Evolutionary conservation across 1,140 invertebrate genomes (phyloP), one percentile per base, ranked within the genome.

Genomic region (Calephelis virginiensis): DNA sequence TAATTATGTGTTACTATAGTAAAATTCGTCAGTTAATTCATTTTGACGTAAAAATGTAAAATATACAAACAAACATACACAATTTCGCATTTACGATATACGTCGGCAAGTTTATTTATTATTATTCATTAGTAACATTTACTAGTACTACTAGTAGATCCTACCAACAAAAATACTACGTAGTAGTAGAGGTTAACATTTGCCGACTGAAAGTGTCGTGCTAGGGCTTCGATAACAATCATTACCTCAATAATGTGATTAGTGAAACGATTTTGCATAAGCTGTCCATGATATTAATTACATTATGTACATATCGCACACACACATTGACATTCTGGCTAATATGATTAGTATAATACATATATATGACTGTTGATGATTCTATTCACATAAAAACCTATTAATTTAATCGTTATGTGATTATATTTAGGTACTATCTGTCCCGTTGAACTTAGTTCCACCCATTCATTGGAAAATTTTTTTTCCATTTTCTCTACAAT

Each of bases 191-290:
- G 40, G 40, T 43, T 9, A 43, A 43, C 6, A 9, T 43, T 43
- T 7, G 7, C 8, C 40, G 40, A 43, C 3, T 1, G 8, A 7
- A 43, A 43, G 40, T 43, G 7, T 43, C 17, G 11, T 56, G 53
- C 17, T 56, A 56, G 53, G 53, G 8, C 53, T 12, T 28, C 17
- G 53, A 56, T 56, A 56, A 56, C 66, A 62, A 70, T 53, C 48
- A 45, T 65, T 64, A 69, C 59, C 14, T 45, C 48, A 13, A 40
- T 46, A 17, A 28, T 63, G 47, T 43, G 69, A 43, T 40, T 47
- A 40, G 14, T 45, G 60, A 13, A 64, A 47, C 37, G 61, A 50
- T 61, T 70, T 70, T 63, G 59, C 64, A 63, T 66, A 62, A 56
- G 64, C 46, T 65, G 14, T 37, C 53, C 17, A 28, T 37, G 28